Percentiles rank a stretch among this genome's conserved stretches.
These are phyloP conservation scores for Pyrrhia umbra DNA, from an alignment of 2,888 invertebrate genomes.

Conservation along the genomic window DNA sequence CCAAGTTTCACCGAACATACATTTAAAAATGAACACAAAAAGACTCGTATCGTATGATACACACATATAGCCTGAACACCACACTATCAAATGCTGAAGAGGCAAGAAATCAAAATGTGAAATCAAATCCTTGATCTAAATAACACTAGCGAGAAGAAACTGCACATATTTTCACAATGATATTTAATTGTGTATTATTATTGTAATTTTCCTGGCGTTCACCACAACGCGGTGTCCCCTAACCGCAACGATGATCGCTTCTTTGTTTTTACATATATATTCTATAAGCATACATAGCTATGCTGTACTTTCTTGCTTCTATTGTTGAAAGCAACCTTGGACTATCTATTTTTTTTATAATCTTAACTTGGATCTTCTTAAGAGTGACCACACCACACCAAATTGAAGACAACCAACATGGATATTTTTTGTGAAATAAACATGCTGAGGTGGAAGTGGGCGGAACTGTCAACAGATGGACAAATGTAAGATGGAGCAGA, in stretches of 20 bases:
- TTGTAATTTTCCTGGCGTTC: conserved; percentile 13
- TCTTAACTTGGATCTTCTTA: too few relatives aligned
- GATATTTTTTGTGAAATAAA: too few relatives aligned
- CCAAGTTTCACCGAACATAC: too few relatives aligned
- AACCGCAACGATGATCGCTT: conserved; percentile 44
- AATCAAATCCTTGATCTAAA: not conserved
- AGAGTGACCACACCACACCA: too few relatives aligned
- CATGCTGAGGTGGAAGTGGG: too few relatives aligned
- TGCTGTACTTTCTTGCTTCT: not conserved
- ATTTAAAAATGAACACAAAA: too few relatives aligned
- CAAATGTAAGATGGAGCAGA: too few relatives aligned
- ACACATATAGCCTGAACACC: too few relatives aligned
- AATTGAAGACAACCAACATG: too few relatives aligned
- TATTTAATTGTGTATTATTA: conserved; percentile 25
- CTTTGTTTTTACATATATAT: conserved; percentile 43
- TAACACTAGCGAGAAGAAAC: conserved; percentile 2
- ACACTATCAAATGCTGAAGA: not conserved
- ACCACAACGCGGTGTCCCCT: conserved; percentile 34
- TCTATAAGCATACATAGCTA: not conserved
- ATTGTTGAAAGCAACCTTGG: not conserved
- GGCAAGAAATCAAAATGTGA: not conserved
- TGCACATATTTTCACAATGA: not conserved
- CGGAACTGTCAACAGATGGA: too few relatives aligned
- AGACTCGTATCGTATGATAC: too few relatives aligned
- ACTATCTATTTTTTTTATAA: too few relatives aligned